phyloP scores from a whole-genome alignment of 2,113 vertebrate genomes.

The Polypterus bichir region DNA sequence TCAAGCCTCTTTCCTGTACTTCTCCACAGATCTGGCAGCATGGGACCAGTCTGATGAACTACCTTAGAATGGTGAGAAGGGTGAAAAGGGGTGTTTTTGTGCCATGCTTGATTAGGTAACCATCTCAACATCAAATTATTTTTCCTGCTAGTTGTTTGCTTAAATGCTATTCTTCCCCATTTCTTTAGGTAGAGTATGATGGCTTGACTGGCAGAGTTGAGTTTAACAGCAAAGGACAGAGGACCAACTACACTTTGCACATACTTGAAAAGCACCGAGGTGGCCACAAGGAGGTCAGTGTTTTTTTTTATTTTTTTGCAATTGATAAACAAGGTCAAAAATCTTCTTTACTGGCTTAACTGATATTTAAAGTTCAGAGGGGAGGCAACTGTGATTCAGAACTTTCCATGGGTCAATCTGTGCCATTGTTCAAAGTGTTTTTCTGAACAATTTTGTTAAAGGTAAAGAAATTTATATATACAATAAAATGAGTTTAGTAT shows the following conservation, averaged over 20 bases:
- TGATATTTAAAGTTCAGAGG: too few species aligned
- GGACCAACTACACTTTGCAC: constrained; percentile 77
- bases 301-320: too few species aligned
- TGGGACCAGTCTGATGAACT: constrained; percentile 86
- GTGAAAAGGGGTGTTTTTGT: neutral
- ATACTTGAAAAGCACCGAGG: constrained; percentile 69
- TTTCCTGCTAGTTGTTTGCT: constrained; percentile 1
- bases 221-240: constrained; percentile 89
- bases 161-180: constrained; percentile 16
- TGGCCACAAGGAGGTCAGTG: constrained; percentile 70
- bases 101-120: neutral
- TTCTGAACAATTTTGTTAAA: too few species aligned
- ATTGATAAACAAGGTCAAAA: too few species aligned
- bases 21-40: constrained; percentile 80
- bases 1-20: constrained; percentile 69
- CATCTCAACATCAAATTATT: neutral
- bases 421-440: too few species aligned
- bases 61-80: constrained; percentile 70
- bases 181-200: constrained; percentile 74
- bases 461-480: too few species aligned
- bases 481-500: too few species aligned
- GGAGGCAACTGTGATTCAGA: too few species aligned
- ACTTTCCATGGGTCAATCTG: too few species aligned
- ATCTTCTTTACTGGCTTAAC: too few species aligned
- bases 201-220: constrained; percentile 76